phyloP scores from a whole-genome alignment of 2,113 vertebrate genomes.

The Zapornia atra region DNA sequence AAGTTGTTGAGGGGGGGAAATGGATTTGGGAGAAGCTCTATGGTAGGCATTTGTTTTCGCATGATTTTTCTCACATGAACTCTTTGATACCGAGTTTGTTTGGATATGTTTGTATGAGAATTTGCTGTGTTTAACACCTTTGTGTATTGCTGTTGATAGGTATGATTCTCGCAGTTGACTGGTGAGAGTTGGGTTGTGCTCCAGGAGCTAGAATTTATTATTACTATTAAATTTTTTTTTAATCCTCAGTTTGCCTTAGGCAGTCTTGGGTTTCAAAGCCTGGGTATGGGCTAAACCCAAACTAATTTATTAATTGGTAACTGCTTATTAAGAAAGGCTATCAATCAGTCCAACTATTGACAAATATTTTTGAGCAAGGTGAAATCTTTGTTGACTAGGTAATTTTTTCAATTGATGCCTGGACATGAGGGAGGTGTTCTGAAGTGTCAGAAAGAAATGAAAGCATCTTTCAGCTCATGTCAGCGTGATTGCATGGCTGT shows the following conservation, averaged over 20 bases:
- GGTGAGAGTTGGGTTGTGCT: neutral
- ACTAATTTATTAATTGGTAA: neutral
- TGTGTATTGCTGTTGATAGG: neutral
- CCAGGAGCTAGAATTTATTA: neutral
- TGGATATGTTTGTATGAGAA: neutral
- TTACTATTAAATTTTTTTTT: too few species aligned
- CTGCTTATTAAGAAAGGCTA: neutral
- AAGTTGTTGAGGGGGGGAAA: neutral
- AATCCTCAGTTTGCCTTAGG: neutral
- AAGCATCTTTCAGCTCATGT: neutral
- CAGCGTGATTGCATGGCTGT: neutral
- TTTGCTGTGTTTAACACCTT: neutral
- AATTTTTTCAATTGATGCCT: neutral
- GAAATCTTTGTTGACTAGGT: neutral
- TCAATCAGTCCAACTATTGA: neutral
- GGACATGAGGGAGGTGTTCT: neutral
- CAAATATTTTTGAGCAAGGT: neutral
- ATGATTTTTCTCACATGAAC: neutral
- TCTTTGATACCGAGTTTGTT: neutral
- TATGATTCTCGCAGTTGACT: neutral
- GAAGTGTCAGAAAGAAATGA: neutral
- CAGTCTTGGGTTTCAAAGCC: neutral
- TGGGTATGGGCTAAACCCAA: neutral
- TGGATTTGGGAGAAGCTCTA: neutral
- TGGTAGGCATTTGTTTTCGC: neutral